phyloP scores from a whole-genome alignment of 1,140 invertebrate genomes.

The Tetramorium alpestre region DNA sequence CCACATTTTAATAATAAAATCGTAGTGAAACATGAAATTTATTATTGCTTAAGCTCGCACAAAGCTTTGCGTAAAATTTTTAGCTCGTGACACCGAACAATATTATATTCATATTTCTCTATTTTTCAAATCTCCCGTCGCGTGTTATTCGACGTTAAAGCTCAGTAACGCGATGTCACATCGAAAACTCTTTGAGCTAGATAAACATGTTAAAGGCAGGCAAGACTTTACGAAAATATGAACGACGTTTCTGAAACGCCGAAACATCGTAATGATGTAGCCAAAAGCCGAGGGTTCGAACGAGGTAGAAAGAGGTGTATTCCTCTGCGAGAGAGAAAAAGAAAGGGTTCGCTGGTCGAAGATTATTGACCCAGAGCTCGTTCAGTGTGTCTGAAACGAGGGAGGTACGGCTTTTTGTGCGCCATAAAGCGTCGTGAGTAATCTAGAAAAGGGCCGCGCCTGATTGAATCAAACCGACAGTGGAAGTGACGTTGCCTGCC shows the following conservation, averaged over 20 bases:
- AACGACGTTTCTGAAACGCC: background rate
- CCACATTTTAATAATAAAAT: constrained; percentile 1
- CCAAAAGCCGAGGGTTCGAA: background rate
- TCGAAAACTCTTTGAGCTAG: constrained; percentile 4
- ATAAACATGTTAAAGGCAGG: constrained; percentile 44
- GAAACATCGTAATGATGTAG: background rate
- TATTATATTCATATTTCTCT: background rate
- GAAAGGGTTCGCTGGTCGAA: background rate
- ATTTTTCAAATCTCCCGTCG: constrained; percentile 13
- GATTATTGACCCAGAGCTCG: constrained; percentile 33
- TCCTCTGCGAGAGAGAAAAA: background rate
- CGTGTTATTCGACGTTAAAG: constrained; percentile 24
- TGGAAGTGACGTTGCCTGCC: background rate
- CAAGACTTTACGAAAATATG: constrained; percentile 24
- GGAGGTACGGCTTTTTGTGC: constrained; percentile 5
- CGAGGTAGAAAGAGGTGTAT: background rate
- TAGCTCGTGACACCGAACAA: background rate
- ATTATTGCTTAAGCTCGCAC: constrained; percentile 26
- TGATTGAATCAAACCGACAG: constrained; percentile 59
- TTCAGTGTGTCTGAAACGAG: background rate
- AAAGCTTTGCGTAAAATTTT: constrained; percentile 10
- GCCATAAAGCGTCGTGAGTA: constrained; percentile 20
- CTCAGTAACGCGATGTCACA: constrained; percentile 14
- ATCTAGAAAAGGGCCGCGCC: constrained; percentile 13
- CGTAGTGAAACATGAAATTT: constrained; percentile 2